Percentiles rank a stretch among this genome's conserved stretches.
These are phyloP conservation scores for Sylvilagus floridanus DNA, from an alignment of 2,797 vertebrate species.

Conservation along the genomic window DNA sequence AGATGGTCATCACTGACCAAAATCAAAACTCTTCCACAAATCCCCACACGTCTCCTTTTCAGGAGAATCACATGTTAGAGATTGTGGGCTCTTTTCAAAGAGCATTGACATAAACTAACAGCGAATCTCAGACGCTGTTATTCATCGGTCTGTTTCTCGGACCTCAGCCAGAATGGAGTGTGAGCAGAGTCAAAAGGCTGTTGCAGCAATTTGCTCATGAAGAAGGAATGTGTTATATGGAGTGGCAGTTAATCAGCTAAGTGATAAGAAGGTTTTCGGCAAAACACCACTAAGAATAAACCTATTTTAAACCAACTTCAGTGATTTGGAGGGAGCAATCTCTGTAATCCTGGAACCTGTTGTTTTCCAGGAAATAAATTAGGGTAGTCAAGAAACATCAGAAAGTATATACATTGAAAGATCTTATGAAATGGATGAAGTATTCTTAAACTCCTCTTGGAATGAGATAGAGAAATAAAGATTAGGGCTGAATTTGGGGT, in stretches of 20 bases:
- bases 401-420: not conserved
- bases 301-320: not conserved
- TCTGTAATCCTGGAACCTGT: not conserved
- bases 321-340: not conserved
- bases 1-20: not conserved
- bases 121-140: not conserved
- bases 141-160: not conserved
- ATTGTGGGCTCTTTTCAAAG: not conserved
- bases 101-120: slow-evolving; percentile 2
- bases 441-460: not conserved
- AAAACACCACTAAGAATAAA: not conserved
- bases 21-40: not conserved
- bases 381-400: not conserved
- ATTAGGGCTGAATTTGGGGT: slow-evolving; percentile 3
- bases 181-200: not conserved
- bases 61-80: not conserved
- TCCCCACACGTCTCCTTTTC: not conserved
- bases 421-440: not conserved
- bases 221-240: slow-evolving; percentile 56
- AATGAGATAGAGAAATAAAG: not conserved
- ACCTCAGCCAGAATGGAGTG: slow-evolving; percentile 43
- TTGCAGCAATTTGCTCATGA: not conserved
- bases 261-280: slow-evolving; percentile 43
- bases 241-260: not conserved
- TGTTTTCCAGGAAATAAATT: slow-evolving; percentile 24